Base-by-base conservation (phyloP, 2,888 invertebrate species). In the Pyrocoelia pectoralis region DNA sequence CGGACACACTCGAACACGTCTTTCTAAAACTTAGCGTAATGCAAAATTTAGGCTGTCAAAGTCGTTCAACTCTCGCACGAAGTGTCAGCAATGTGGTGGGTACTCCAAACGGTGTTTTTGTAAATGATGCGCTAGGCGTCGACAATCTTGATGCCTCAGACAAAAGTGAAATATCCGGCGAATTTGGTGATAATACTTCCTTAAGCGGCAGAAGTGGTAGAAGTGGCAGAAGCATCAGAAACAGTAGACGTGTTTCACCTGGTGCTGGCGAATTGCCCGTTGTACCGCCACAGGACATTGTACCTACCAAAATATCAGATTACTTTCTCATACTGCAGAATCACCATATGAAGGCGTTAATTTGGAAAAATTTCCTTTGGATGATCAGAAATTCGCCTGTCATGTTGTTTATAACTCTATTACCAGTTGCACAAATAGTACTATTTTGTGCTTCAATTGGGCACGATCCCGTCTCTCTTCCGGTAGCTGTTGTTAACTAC, bases 351-450 rank as follows among this genome's bases (percentile, higher is more conserved):
- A 88, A 88, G 71, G 93, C 94, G 0, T 81, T 95, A 15, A 86
- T 94, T 48, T 94, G 94, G 92, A 95, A 95, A 80, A 95, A 95
- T 78, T 91, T 93, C 74, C 83, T 94, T 55, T 92, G 93, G 87
- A 89, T 95, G 85, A 89, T 91, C 84, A 86, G 95, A 73, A 95
- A 95, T 80, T 87, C 90, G 67, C 89, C 91, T 0, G 87, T 95
- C 33, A 88, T 97, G 85, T 79, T 91, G 48, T 96, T 96, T 80
- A 90, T 96, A 71, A 88, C 95, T 67, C 90, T 92, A 10, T 84
- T 97, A 53, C 97, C 97, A 0, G 88, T 94, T 1, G 85, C 91
- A 1, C 95, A 97, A 83, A 94, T 93, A 75, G 83, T 95, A 15
- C 82, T 97, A 48, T 97, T 96, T 83, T 96, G 95, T 77, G 81